Evolutionary conservation across 2,888 invertebrate species (phyloP), one percentile per base, ranked within the genome.

Genomic region (Eumerus sabulonum): DNA sequence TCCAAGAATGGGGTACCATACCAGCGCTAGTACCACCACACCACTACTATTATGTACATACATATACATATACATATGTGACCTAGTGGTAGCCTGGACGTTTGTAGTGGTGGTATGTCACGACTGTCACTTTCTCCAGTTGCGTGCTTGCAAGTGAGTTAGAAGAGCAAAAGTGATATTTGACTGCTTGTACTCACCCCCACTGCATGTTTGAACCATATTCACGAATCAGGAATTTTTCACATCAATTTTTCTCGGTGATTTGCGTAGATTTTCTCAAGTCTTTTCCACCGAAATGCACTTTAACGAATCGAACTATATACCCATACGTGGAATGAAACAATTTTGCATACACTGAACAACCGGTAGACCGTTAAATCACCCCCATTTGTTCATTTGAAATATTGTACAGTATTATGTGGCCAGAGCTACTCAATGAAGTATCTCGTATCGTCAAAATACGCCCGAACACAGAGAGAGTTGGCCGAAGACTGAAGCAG

Each of bases 141-240:
- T 35, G 19, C n/a, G n/a, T 36, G 14, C 48, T 40, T 12, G 11
- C 13, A 1, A 42, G 13, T 54, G 38, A 57, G 72, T 59, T 57
- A 63, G 73, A 77, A 47, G 42, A 77, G 72, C 40, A 53, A 67
- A 73, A 63, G n/a, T 60, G 18, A 13, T 72, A 9, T 17, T 18
- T 16, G 53, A 36, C 45, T 18, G 12, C 45, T 14, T 38, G 16
- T 62, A 77, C 77, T 77, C 72, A 77, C 86, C 86, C 77, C 84
- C 85, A 77, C 85, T 83, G 77, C 85, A 85, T 82, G 86, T 85
- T 82, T 87, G 86, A 83, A 87, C 82, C 87, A 86, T 87, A 84
- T 87, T 86, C 87, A 86, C 59, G 54, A 57, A n/a, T n/a, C 59
- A 63, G 47, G 47, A 27, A 42, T 53, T 40, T 56, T 53, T 56